A percentile compares a stretch with the other conserved stretches of the same genome.
Conservation (phyloP, 1,140 invertebrate species). For the Drosophila oshimai region DNA sequence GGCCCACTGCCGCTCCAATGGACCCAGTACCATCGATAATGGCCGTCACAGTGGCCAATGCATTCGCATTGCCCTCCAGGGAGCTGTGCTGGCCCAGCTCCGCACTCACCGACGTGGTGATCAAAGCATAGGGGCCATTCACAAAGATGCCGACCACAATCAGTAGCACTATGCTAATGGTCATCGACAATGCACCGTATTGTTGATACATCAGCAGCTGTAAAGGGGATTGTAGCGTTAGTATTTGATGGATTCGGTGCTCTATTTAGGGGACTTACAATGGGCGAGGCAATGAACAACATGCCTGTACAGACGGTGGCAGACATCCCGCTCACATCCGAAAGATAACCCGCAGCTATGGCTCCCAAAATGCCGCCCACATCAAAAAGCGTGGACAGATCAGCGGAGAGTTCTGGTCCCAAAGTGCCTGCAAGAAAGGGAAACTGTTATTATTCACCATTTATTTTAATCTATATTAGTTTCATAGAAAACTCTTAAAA, state of each 20-base stretch:
- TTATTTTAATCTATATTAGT: no score
- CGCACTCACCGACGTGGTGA: slow-evolving; percentile 97
- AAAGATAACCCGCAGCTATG: slow-evolving; percentile 93
- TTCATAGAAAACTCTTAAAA: neutral
- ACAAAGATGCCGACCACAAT: slow-evolving; percentile 92
- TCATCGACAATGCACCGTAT: slow-evolving; percentile 86
- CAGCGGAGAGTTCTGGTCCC: slow-evolving; percentile 88
- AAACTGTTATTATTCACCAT: neutral
- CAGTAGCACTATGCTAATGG: slow-evolving; percentile 88
- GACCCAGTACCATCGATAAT: slow-evolving; percentile 98
- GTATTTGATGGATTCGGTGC: neutral
- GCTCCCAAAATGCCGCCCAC: slow-evolving; percentile 94
- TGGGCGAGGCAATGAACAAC: slow-evolving; percentile 91
- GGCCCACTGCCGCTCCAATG: slow-evolving; percentile 95
- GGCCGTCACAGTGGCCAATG: slow-evolving; percentile 96
- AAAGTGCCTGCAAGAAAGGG: slow-evolving; percentile 86
- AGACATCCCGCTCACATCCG: slow-evolving; percentile 92
- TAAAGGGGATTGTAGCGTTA: slow-evolving; percentile 11
- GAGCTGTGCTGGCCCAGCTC: slow-evolving; percentile 94
- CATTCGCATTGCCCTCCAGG: slow-evolving; percentile 92
- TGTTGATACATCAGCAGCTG: slow-evolving; percentile 92
- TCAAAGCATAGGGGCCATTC: slow-evolving; percentile 97
- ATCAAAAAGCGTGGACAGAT: slow-evolving; percentile 95
- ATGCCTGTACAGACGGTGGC: slow-evolving; percentile 93
- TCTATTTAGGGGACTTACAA: slow-evolving; percentile 85